Evolutionary conservation across 2,888 invertebrate species (phyloP).

Genomic region (Deroplatys truncata): DNA sequence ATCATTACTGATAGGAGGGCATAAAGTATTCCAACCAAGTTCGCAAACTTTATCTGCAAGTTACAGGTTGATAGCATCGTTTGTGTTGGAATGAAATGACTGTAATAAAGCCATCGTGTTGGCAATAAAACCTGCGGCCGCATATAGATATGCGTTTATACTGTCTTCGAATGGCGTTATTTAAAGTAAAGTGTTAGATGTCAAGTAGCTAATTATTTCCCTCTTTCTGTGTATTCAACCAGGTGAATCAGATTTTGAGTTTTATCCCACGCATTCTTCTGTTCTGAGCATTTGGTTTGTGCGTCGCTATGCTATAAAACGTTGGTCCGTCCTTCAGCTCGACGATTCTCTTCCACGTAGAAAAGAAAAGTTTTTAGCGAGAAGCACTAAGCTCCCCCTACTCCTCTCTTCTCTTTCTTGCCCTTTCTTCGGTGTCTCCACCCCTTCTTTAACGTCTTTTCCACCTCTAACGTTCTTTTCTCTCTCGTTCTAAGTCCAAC

Average conservation of each 20-base stretch:
- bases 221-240: not conserved
- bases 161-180: not conserved
- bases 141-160: not conserved
- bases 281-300: not conserved
- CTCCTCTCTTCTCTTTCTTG: not conserved
- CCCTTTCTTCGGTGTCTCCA: too few relatives aligned
- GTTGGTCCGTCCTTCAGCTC: not conserved
- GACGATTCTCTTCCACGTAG: not conserved
- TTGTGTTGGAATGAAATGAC: not conserved
- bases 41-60: not conserved
- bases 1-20: too few relatives aligned
- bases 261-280: not conserved
- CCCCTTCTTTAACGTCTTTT: not conserved
- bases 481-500: not conserved
- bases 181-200: not conserved
- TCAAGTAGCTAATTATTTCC: not conserved
- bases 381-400: not conserved
- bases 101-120: not conserved
- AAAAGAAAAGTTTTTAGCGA: constrained; percentile 8
- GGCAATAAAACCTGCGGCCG: not conserved
- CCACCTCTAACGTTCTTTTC: not conserved
- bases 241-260: not conserved
- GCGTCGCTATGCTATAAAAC: not conserved
- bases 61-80: not conserved
- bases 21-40: too few relatives aligned